A percentile compares a stretch with the other conserved stretches of the same genome.
Evolutionary conservation across 2,797 vertebrate species (phyloP).

Genomic region (Meriones psammophilus): DNA sequence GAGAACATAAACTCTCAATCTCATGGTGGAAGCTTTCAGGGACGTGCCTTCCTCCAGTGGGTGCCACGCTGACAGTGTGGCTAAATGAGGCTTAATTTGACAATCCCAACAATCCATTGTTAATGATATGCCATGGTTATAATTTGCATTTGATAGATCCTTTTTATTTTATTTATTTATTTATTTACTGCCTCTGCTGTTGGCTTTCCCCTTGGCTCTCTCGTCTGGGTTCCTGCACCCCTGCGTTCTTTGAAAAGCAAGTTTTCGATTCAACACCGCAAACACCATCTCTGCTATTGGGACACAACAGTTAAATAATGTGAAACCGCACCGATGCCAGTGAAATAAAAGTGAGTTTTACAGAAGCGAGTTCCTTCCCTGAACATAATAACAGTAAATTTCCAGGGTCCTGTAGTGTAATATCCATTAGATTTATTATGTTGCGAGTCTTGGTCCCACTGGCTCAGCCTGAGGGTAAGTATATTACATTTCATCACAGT

Average conservation of each 20-base stretch:
- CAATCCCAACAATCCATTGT: conserved; percentile 73
- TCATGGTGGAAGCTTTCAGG: not conserved
- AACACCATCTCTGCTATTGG: conserved; percentile 85
- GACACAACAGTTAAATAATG: conserved; percentile 91
- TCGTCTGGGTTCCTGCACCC: conserved; percentile 79
- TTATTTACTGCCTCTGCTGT: conserved; percentile 61
- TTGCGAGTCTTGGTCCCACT: conserved; percentile 98
- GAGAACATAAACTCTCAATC: conserved; percentile 49
- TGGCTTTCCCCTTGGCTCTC: conserved; percentile 77
- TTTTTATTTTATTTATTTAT: conserved; percentile 30
- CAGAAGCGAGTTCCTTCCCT: conserved; percentile 90
- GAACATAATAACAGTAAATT: conserved; percentile 94
- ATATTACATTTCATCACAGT: conserved; percentile 99
- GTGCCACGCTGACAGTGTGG: conserved; percentile 44
- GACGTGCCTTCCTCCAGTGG: conserved; percentile 54
- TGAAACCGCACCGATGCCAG: conserved; percentile 89
- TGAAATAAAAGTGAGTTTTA: conserved; percentile 94
- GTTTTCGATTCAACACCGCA: conserved; percentile 85
- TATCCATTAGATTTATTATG: conserved; percentile 99
- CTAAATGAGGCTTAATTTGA: conserved; percentile 75
- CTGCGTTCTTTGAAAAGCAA: conserved; percentile 76
- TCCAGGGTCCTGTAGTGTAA: conserved; percentile 95
- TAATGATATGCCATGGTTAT: conserved; percentile 66
- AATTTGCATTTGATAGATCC: conserved; percentile 83
- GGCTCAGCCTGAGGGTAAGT: conserved; percentile 98